A percentile compares a stretch with the other conserved stretches of the same genome.
phyloP scores from a whole-genome alignment of 1,140 invertebrate species.

The Solen grandis region DNA sequence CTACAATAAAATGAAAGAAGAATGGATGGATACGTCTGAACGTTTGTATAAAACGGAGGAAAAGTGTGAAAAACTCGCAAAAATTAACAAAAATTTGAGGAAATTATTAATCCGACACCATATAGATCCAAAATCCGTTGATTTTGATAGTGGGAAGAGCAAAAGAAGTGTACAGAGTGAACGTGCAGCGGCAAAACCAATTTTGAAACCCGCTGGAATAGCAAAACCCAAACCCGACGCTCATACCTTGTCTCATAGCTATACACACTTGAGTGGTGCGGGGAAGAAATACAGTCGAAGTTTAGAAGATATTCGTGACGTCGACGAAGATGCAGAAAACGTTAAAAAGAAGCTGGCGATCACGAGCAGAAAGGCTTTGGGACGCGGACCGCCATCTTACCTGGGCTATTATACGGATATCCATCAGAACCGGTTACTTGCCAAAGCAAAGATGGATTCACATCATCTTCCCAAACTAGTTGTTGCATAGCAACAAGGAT shows the following conservation, averaged over 20 bases:
- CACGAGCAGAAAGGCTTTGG: slow-evolving; percentile 41
- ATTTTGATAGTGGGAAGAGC: slow-evolving; percentile 43
- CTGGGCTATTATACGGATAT: slow-evolving; percentile 57
- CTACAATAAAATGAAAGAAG: slow-evolving; percentile 42
- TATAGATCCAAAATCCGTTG: slow-evolving; percentile 58
- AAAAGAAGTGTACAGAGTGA: slow-evolving; percentile 20
- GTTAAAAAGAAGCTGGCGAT: slow-evolving; percentile 8
- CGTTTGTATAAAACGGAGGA: slow-evolving; percentile 43
- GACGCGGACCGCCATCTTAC: slow-evolving; percentile 44
- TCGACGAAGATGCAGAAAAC: slow-evolving; percentile 3
- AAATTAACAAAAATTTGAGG: slow-evolving; percentile 57
- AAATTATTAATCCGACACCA: slow-evolving; percentile 48
- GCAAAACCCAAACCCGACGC: slow-evolving; percentile 24
- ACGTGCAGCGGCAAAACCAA: slow-evolving; percentile 18
- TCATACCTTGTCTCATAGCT: slow-evolving; percentile 14
- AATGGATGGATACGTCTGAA: slow-evolving; percentile 48
- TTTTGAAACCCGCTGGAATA: slow-evolving; percentile 3
- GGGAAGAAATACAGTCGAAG: slow-evolving; percentile 29
- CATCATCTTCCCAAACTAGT: slow-evolving; percentile 41
- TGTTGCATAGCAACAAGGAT: no score
- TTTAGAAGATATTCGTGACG: slow-evolving; percentile 41
- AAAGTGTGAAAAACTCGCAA: slow-evolving; percentile 56
- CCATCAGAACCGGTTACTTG: slow-evolving; percentile 30
- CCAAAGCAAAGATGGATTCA: neutral
- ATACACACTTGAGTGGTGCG: slow-evolving; percentile 1